Evolutionary conservation across 2,888 invertebrate species (phyloP).

Genomic region (Eilema griseolum): DNA sequence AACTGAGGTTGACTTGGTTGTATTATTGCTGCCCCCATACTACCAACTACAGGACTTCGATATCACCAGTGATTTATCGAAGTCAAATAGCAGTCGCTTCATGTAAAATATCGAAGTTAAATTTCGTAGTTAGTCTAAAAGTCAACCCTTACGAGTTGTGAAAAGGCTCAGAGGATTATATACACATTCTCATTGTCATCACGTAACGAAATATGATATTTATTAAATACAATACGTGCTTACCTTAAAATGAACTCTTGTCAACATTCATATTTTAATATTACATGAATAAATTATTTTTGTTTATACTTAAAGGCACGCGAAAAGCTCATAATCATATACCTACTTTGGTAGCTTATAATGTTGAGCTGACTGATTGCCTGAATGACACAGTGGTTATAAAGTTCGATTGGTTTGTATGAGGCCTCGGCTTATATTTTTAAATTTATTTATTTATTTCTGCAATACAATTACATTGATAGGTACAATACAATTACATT

Average conservation of each 20-base stretch:
- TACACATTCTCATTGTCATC: not conserved
- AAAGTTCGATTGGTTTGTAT: not conserved
- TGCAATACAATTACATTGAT: no score
- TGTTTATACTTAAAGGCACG: constrained; percentile 31
- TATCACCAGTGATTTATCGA: no score
- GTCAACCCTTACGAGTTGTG: no score
- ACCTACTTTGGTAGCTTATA: constrained; percentile 8
- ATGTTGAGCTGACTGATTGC: not conserved
- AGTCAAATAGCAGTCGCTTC: no score
- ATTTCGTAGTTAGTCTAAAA: no score
- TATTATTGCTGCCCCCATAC: no score
- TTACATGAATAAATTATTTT: constrained; percentile 22
- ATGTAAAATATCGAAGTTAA: no score
- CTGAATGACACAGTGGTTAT: not conserved
- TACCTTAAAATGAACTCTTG: constrained; percentile 22
- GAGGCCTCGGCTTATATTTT: not conserved
- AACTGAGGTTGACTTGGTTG: no score
- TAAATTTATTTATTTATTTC: no score
- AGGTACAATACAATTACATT: no score
- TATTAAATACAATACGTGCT: constrained; percentile 21
- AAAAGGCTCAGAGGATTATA: not conserved
- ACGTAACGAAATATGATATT: not conserved
- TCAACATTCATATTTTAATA: constrained; percentile 32
- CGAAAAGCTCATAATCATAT: constrained; percentile 31
- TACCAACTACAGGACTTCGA: no score